Conservation (phyloP, 2,888 invertebrate genomes). For the Pomacea canaliculata region DNA sequence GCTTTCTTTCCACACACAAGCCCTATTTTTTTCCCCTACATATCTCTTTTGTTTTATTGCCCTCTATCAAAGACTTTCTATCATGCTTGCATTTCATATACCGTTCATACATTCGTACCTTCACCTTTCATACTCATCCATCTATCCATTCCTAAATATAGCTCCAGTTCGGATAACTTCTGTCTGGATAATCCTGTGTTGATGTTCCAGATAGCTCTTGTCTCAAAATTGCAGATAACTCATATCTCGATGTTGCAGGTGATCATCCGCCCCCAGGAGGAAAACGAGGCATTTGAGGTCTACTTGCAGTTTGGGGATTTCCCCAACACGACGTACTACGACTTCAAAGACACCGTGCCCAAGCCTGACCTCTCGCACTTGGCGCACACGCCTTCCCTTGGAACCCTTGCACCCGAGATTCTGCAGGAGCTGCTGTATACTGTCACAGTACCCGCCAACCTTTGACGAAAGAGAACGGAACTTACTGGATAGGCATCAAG, state of each 20-base stretch:
- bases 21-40: no score
- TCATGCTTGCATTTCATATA: no score
- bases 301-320: conserved; percentile 50
- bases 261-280: conserved; percentile 47
- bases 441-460: conserved; percentile 52
- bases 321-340: conserved; percentile 63
- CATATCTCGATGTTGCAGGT: conserved; percentile 28
- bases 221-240: neutral
- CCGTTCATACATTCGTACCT: no score
- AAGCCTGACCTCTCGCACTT: conserved; percentile 36
- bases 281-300: conserved; percentile 44
- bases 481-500: conserved; percentile 63
- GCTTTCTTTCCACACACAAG: no score
- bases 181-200: neutral
- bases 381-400: conserved; percentile 33
- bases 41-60: no score
- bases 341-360: conserved; percentile 55
- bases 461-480: conserved; percentile 61
- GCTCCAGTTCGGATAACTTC: no score
- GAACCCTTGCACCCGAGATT: conserved; percentile 18
- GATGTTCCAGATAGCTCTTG: neutral
- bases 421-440: conserved; percentile 55
- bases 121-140: no score
- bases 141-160: no score
- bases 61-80: no score